Base-by-base conservation (phyloP, 2,113 vertebrate genomes). In the Urocitellus parryii region DNA sequence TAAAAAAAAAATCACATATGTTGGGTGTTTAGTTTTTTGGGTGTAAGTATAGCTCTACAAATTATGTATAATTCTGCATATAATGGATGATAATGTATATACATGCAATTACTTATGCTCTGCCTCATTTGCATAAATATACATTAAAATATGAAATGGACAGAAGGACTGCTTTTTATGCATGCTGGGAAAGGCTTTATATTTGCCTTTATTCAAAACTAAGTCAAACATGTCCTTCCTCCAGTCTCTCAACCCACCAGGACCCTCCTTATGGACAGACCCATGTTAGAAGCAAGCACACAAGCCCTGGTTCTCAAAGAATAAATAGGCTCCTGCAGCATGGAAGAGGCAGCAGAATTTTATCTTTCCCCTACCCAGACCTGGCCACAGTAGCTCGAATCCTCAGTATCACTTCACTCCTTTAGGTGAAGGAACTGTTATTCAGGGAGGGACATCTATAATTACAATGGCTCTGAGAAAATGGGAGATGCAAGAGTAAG, bases 121-220 rank as follows among this genome's bases (percentile, higher is more conserved):
- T 87, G 67, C 61, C 53, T 94, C 12, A 67, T 73, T 70, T 61
- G 82, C 61, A 83, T 51, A 96, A 79, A 45, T 77, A 18, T 12
- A 87, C 86, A 80, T 92, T n/a, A n/a, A 93, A 87, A 87, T 94
- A 79, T 77, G 34, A 96, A 96, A 92, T 70, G 42, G 27, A 72
- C 20, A 5, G 32, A n/a, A n/a, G 53, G 72, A 77, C 25, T 74
- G 56, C 73, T 39, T 73, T 90, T 89, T 32, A 67, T 45, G 7
- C 34, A 84, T 34, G 22, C 32, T 81, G 37, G 45, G n/a, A 77
- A 84, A 77, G n/a, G 20, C 12, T 70, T 92, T 82, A 76, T 63
- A 53, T 92, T 88, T 88, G 22, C 80, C 77, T 94, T 96, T 83
- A 67, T 74, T 72, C n/a, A 67, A 83, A 93, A 39, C 27, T 34